phyloP scores from a whole-genome alignment of 1,140 invertebrate species.

The Pygmarrhopalites habei region DNA sequence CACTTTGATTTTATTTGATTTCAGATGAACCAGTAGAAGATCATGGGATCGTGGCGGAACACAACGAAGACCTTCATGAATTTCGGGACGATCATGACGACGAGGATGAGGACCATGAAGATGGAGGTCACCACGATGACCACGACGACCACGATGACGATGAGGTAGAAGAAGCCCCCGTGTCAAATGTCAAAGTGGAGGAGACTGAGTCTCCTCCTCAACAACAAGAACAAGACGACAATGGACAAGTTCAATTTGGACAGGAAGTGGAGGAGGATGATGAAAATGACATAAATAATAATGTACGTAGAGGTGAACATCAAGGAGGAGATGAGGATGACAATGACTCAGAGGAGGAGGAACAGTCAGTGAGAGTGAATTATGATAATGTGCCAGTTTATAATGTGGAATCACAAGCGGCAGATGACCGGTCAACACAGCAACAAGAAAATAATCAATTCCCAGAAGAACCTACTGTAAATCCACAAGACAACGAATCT shows the following conservation, averaged over 20 bases:
- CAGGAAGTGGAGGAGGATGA: constrained; percentile 6
- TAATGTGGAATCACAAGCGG: no score
- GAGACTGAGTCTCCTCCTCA: background rate
- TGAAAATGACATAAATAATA: background rate
- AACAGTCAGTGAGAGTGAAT: background rate
- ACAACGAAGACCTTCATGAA: background rate
- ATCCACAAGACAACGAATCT: background rate
- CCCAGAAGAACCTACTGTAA: background rate
- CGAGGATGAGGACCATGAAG: background rate
- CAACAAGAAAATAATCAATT: background rate
- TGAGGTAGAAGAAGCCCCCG: background rate
- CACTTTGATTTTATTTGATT: background rate
- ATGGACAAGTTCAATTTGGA: background rate
- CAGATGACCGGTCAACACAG: background rate
- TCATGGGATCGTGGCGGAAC: constrained; percentile 1
- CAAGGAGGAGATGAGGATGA: background rate
- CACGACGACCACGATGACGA: constrained; percentile 1
- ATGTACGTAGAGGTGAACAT: background rate
- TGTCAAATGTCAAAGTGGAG: no score
- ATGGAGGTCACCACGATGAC: background rate
- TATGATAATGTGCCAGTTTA: background rate
- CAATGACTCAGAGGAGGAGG: background rate
- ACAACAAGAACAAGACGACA: background rate
- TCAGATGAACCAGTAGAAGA: background rate
- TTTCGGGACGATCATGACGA: constrained; percentile 5